Base-by-base conservation (phyloP, 1,140 invertebrate genomes). In the Bradysia coprophila region DNA sequence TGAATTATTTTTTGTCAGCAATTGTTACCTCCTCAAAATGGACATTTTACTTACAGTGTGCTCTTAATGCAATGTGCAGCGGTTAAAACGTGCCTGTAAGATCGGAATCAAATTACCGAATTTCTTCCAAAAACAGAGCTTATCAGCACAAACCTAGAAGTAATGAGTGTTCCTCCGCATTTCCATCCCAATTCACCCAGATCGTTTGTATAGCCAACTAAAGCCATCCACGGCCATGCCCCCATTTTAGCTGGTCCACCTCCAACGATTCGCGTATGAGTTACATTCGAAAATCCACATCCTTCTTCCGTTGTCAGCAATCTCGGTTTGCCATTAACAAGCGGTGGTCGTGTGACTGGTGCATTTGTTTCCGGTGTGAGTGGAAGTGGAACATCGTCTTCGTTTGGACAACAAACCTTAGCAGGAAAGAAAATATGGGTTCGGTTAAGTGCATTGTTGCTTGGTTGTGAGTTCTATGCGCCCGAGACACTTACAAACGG, bases 171-270 rank as follows among this genome's bases (percentile, higher is more conserved):
- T 2, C 58, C 51, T 11, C 58, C 58, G 23, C 58, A 61, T 42
- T 57, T 59, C 16, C 59, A 61, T 0, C 53, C 47, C 2, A 48
- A 48, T 0, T 41, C 21, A 10, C 41, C 43, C 2, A 52, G 48
- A 41, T 34, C 15, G 45, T 57, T 56, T 10, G 53, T 48, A 36
- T 61, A 61, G 15, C 51, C 58, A 3, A 61, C 18, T 0, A 61
- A 39, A 0, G 53, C 56, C 2, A 57, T 50, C 58, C 58, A 61
- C 9, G 57, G 57, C 55, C 55, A 60, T 1, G 55, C 48, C 3
- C 57, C 54, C 32, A 56, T 51, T 21, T 56, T 57, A 2, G 61
- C 59, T 2, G 53, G 53, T 4, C 55, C 52, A 16, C 65, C 65
- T 3, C 62, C 61, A 16, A 67, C 64, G 41, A 66, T 57, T 38